Evolutionary conservation across 2,888 invertebrate species (phyloP), one percentile per base, ranked within the genome.

Genomic region (Leptothorax acervorum): DNA sequence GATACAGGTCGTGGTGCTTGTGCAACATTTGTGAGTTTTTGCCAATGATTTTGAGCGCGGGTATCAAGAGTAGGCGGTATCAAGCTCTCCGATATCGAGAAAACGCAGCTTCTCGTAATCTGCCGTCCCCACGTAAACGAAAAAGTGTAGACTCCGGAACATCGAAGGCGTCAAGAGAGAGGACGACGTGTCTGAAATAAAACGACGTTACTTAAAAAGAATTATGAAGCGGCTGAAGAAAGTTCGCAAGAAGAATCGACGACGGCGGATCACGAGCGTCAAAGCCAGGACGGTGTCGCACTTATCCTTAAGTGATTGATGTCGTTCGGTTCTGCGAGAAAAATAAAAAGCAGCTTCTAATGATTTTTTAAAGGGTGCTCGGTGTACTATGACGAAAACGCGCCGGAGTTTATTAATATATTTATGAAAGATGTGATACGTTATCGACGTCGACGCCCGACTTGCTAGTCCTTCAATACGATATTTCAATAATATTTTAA

Each of bases 251-350:
- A 90, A 88, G 87, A 90, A 88, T 90, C 87, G 87, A 88, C 85
- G 89, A 88, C 85, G 89, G 87, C 86, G 76, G 84, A 86, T 86
- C 86, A 88, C 85, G 82, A 55, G 82, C 86, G 90, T 92, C 90
- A 90, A 87, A 87, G 86, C 88, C 89, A 84, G 89, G 75, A 84
- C 71, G 88, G 71, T 83, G 88, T 88, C 87, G 90, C 85, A 90
- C 90, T 91, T 88, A 85, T 86, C 86, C 86, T 87, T 88, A 89
- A 90, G 89, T 90, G 90, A 90, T 90, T 88, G 90, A 90, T 90
- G 90, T 88, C 83, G 83, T 45, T 73, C 75, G 86, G 62, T 60
- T 82, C 82, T 79, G 63, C 51, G 23, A 23, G 70, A 70, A 82
- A 82, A 82, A 75, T 53, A 81, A 73, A 86, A 84, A 83, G 73